phyloP scores from a whole-genome alignment of 2,888 invertebrate species.

The Sarcophaga caerulescens region DNA sequence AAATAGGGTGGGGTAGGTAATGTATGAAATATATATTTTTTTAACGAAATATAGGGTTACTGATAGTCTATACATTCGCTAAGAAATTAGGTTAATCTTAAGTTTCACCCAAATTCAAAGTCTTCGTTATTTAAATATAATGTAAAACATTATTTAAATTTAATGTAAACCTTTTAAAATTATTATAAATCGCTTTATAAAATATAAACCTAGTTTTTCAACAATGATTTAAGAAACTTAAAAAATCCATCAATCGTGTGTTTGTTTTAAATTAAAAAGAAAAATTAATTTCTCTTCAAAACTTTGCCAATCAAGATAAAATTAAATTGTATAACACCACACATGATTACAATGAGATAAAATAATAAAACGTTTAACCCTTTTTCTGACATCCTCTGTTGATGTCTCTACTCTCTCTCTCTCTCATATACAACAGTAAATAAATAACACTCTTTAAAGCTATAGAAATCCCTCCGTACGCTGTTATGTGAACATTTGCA shows the following conservation, averaged over 20 bases:
- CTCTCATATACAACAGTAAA: conserved; percentile 11
- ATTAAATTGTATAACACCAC: conserved; percentile 43
- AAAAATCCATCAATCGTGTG: conserved; percentile 5
- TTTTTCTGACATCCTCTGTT: conserved; percentile 14
- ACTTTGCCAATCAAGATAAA: conserved; percentile 43
- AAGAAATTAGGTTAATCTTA: too few species aligned
- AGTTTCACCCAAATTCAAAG: too few species aligned
- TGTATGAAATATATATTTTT: too few species aligned
- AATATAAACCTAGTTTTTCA: too few species aligned
- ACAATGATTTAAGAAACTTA: neutral
- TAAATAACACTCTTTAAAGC: neutral
- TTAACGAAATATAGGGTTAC: too few species aligned
- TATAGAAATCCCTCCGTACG: conserved; percentile 33
- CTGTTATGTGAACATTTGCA: conserved; percentile 31
- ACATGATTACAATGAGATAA: conserved; percentile 34
- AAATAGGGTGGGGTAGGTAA: too few species aligned
- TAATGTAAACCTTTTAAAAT: too few species aligned
- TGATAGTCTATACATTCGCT: too few species aligned
- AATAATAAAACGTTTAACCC: conserved; percentile 48
- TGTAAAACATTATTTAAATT: too few species aligned
- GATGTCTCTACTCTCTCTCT: neutral
- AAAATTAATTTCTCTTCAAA: conserved; percentile 34
- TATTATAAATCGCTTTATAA: too few species aligned
- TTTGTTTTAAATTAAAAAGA: neutral
- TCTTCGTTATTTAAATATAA: too few species aligned